Conservation (phyloP, 1,140 invertebrate genomes). For the Anoplolepis gracilipes region DNA sequence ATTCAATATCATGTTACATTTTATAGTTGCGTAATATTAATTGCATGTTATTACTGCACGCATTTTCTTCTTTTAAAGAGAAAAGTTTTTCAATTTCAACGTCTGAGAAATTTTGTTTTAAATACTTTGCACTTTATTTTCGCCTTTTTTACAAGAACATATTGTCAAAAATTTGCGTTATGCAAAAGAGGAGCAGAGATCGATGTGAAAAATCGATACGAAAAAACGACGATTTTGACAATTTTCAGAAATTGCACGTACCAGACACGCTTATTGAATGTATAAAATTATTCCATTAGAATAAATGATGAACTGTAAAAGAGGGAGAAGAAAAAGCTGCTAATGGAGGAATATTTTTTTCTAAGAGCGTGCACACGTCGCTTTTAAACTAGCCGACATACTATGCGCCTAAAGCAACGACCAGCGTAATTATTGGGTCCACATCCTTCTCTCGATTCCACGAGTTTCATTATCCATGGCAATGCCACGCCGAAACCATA, state of each 20-base stretch:
- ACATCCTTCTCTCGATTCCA: constrained; percentile 49
- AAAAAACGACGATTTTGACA: not conserved
- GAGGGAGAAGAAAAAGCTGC: not conserved
- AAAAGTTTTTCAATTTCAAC: not conserved
- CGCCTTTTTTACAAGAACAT: not conserved
- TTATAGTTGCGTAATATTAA: not conserved
- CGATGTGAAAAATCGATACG: no score
- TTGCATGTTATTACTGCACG: not conserved
- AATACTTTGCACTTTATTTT: not conserved
- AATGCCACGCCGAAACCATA: constrained; percentile 17
- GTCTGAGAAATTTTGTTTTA: not conserved
- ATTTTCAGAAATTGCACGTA: not conserved
- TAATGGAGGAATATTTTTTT: constrained; percentile 48
- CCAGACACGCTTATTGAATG: not conserved
- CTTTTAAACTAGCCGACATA: constrained; percentile 71
- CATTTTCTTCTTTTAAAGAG: no score
- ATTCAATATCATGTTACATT: not conserved
- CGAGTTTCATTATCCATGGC: constrained; percentile 51
- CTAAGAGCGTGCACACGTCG: constrained; percentile 27
- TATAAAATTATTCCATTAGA: not conserved
- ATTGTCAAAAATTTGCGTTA: not conserved
- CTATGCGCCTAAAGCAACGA: constrained; percentile 73
- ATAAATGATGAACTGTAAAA: no score
- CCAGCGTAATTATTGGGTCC: constrained; percentile 76
- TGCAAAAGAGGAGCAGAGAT: not conserved